Base-by-base conservation (phyloP, 2,113 vertebrate species). In the Poecile atricapillus region DNA sequence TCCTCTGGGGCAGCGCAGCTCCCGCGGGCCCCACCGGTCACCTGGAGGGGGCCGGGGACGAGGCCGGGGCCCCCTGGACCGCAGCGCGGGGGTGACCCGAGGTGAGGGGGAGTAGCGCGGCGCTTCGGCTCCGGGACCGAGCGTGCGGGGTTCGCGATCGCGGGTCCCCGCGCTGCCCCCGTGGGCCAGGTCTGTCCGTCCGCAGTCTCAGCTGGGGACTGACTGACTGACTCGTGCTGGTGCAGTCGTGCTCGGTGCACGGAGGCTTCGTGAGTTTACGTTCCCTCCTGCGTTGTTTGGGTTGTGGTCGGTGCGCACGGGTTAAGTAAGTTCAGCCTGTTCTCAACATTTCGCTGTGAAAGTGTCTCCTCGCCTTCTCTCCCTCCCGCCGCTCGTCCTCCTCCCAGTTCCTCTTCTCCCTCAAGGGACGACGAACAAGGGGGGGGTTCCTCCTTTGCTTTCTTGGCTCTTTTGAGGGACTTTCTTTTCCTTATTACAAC, bases 131-230 rank as follows among this genome's bases (percentile, higher is more conserved):
- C n/a, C 76, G 3, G 24, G 10, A 33, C 23, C 33, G 21, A 21
- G 44, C 12, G 2, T 4, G 82, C n/a, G 13, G 31, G 13, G 9
- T 7, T 46, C 55, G 41, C 35, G 2, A 11, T n/a, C 28, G 8
- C 55, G 1, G 28, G 12, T 6, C 1, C 7, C 37, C 7, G 6
- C 31, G 14, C 6, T 11, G 24, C 2, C 23, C 17, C 59, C 53
- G 6, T 3, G 8, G 55, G 44, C 30, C 21, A 2, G 46, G 9
- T 15, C 3, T 39, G 37, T 11, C 41, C 5, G 59, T n/a, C 52
- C 18, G 68, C 24, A 5, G 73, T 4, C 35, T 20, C 4, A n/a
- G 23, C 31, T 10, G 49, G 50, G 10, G 20, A 0, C 41, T 3
- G 49, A 1, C 41, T 3, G 49, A 1, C 23, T 14, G 53, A 15